Evolutionary conservation across 2,797 vertebrate genomes (phyloP), one percentile per base, ranked within the genome.

Genomic region (Gallirallus australis): DNA sequence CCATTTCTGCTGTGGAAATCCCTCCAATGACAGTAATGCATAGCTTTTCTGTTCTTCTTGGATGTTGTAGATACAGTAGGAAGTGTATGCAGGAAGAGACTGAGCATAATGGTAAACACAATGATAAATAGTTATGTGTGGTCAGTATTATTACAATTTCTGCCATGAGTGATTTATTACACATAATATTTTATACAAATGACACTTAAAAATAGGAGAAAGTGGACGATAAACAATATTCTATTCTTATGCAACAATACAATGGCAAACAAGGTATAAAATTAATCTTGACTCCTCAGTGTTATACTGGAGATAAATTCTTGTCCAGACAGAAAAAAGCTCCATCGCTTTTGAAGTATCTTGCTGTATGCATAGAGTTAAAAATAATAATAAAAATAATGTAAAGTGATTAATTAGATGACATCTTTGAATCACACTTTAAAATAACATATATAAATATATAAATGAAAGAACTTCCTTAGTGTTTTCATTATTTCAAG

Each of bases 71-170:
- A 35, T 66, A 66, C 2, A 20, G n/a, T 0, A 3, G 52, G 56
- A 52, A 83, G 8, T 8, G 35, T 8, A n/a, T 10, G 13, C 18
- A 69, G 33, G 17, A 65, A 66, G 19, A 42, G 68, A 82, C 40
- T 16, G 72, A 93, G 25, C 27, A 73, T 31, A 76, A 37, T 28
- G 19, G 45, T 72, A 91, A 96, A 86, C 30, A 73, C 15, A 57
- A 77, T 80, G 73, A 93, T 63, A 79, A 94, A 94, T 76, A 66
- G 85, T 70, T 91, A 75, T 6, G 10, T 64, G n/a, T 63, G 27
- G 66, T 86, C 80, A 84, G 75, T 78, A 76, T 86, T 93, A 87
- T 77, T 94, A 63, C 50, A 60, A n/a, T 39, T 84, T 90, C 89
- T 94, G 73, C 30, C 60, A 64, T 23, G 6, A 89, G 18, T 82